Conservation (phyloP, 2,797 vertebrate species). For the Macropus fuliginosus region DNA sequence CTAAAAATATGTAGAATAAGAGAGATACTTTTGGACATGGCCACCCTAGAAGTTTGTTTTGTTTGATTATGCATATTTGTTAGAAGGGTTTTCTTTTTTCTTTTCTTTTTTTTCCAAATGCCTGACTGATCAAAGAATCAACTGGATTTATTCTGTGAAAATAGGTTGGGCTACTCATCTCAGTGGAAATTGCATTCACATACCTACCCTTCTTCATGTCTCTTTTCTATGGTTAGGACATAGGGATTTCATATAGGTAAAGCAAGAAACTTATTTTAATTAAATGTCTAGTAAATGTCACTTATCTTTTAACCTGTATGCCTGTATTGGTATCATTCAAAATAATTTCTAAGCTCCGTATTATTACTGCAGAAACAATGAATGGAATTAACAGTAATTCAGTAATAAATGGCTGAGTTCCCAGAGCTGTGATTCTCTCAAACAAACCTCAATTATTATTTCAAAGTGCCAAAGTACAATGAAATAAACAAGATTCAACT, state of each 20-base stretch:
- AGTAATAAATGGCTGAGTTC: constrained; percentile 16
- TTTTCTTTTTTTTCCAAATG: not conserved
- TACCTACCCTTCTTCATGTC: constrained; percentile 2
- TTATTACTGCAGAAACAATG: constrained; percentile 29
- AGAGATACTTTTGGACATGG: not conserved
- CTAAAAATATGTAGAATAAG: not conserved
- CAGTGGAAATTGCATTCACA: not conserved
- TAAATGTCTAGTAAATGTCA: not conserved
- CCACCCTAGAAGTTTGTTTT: not conserved
- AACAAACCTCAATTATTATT: constrained; percentile 25
- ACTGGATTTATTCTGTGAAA: not conserved
- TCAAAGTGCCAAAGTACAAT: constrained; percentile 21
- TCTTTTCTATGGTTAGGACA: not conserved
- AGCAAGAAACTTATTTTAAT: constrained; percentile 10
- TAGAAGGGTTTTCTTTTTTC: not conserved
- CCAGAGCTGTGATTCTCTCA: constrained; percentile 38
- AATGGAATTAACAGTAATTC: constrained; percentile 33
- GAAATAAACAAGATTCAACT: constrained; percentile 10
- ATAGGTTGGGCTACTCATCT: not conserved
- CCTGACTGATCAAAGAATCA: not conserved
- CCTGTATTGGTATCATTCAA: not conserved
- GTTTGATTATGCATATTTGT: not conserved
- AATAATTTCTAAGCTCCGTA: constrained; percentile 26
- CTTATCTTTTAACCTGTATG: constrained; percentile 10
- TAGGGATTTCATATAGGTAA: not conserved